These are phyloP conservation scores for Tenodera sinensis DNA, from an alignment of 2,888 invertebrate species.

Conservation along the genomic window DNA sequence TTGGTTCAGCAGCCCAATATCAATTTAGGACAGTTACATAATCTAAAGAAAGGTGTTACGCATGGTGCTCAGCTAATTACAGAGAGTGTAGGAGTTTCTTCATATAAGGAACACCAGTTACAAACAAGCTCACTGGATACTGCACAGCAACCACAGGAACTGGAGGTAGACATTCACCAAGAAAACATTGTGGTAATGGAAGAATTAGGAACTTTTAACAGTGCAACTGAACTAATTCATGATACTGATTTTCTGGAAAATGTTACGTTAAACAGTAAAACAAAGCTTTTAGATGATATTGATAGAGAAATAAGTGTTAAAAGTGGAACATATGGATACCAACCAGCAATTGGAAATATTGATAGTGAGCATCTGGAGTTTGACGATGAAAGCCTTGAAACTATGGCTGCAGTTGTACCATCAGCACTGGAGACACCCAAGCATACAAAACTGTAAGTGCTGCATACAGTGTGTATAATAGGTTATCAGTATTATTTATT, in stretches of 20 bases:
- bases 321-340: neutral
- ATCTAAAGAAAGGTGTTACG: constrained; percentile 45
- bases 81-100: neutral
- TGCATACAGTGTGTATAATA: neutral
- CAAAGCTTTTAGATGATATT: constrained; percentile 46
- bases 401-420: neutral
- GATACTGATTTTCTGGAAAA: constrained; percentile 16
- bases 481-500: too few relatives aligned
- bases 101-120: neutral
- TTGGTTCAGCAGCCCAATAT: constrained; percentile 57
- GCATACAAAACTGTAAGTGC: neutral
- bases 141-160: neutral
- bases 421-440: neutral
- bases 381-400: neutral
- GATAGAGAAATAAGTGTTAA: neutral
- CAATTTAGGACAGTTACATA: constrained; percentile 56
- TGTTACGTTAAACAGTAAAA: constrained; percentile 40
- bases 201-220: neutral
- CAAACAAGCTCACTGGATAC: neutral
- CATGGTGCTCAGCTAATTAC: neutral
- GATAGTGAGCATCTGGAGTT: neutral
- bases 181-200: neutral
- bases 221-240: neutral
- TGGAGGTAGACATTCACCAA: neutral
- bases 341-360: neutral